Base-by-base conservation (phyloP, 2,113 vertebrate genomes). In the Naja naja region DNA sequence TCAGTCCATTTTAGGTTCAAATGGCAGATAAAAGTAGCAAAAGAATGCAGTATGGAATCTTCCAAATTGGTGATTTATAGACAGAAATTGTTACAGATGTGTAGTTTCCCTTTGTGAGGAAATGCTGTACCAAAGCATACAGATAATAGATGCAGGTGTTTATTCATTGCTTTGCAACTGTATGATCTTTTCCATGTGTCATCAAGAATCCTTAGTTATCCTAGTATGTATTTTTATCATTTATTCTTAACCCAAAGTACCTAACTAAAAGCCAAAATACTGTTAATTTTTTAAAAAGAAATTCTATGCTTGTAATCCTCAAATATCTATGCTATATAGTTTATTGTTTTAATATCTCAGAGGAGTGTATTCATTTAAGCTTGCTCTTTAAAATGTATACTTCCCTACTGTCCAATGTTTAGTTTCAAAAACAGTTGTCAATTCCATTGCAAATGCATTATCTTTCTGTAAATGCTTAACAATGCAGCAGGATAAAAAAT, bases 41-140 rank as follows among this genome's bases (percentile, higher is more conserved):
- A 1, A 3, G 92, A n/a, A 45, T 25, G 0, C 0, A 89, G 52
- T 60, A 39, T 22, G 18, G 11, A 0, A 0, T 0, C 18, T 1
- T 1, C 45, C 0, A 47, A 0, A 92, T 55, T 39, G 0, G 0
- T 12, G 85, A 0, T 34, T 89, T 53, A 87, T 85, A 2, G 1
- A 20, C 3, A 87, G 18, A 34, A 53, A 23, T 0, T 0, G 30
- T 85, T 0, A 0, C 22, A 39, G 0, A 18, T 87, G 0, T 25
- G 16, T 49, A 87, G 14, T 11, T 4, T 23, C 8, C 23, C 60
- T 52, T 52, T n/a, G 56, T 69, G 23, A 4, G 6, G 7, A 54
- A 7, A 39, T 92, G 49, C 25, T n/a, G 12, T 56, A 58, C 9
- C 25, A 39, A 85, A 89, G 43, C 43, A 12, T 64, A 39, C 58